Conservation (phyloP, 2,888 invertebrate genomes). For the Mythimna pallens region DNA sequence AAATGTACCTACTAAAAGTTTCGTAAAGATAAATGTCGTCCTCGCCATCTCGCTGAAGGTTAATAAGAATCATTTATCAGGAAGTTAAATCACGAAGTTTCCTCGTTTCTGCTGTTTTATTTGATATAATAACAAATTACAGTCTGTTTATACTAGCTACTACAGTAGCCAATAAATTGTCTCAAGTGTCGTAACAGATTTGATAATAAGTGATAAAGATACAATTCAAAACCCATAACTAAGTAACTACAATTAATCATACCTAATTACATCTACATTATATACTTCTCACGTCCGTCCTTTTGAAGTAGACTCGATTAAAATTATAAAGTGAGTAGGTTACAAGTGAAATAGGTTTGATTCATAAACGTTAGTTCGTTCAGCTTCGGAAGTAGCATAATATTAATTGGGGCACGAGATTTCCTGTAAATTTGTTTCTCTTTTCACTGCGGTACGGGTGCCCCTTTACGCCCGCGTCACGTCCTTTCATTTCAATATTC, state of each 20-base stretch:
- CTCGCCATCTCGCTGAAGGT: constrained; percentile 54
- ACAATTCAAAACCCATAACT: constrained; percentile 9
- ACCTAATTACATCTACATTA: constrained; percentile 18
- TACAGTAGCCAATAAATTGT: no score
- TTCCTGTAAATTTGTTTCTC: constrained; percentile 71
- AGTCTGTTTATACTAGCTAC: constrained; percentile 25
- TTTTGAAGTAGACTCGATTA: constrained; percentile 24
- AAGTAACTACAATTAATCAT: neutral
- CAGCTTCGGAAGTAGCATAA: constrained; percentile 55
- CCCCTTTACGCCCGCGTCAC: constrained; percentile 60
- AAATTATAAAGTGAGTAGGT: constrained; percentile 20
- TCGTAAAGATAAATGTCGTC: constrained; percentile 56
- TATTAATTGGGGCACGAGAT: constrained; percentile 75
- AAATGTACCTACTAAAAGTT: constrained; percentile 49
- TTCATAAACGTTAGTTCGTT: constrained; percentile 52
- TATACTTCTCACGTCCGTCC: constrained; percentile 7
- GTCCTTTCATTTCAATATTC: constrained; percentile 62
- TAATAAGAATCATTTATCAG: constrained; percentile 65
- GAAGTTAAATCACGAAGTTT: constrained; percentile 60
- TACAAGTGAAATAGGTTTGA: constrained; percentile 24
- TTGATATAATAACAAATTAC: constrained; percentile 49
- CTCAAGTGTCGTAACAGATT: neutral
- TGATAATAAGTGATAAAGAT: neutral
- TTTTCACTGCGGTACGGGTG: constrained; percentile 49
- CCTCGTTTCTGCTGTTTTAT: constrained; percentile 51